Evolutionary conservation across 2,888 invertebrate genomes (phyloP), one percentile per base, ranked within the genome.

Genomic region (Graphium colonna): DNA sequence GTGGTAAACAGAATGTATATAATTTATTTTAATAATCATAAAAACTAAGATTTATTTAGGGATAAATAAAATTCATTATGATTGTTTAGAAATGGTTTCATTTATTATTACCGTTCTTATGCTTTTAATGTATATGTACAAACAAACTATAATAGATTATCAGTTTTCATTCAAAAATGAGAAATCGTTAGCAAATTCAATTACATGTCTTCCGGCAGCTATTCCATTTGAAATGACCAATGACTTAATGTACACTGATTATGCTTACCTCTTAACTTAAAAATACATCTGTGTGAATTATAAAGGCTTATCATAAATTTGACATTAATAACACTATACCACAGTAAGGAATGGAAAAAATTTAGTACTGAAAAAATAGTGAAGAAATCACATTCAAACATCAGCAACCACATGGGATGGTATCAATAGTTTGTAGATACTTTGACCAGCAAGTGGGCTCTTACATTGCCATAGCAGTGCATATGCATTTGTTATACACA

Each of bases 51-150:
- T n/a, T n/a, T n/a, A 21, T 5, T 21, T 21, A 2, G 21, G 5
- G 5, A 21, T 21, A 63, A 67, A 68, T 66, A 72, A 75, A 77
- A 70, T 59, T 44, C 51, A 44, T 45, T 28, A 49, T 49, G 63
- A 79, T 81, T 79, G 86, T 88, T 85, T 85, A 83, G 87, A 90
- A 89, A 84, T 79, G 77, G 83, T 88, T 87, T 73, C 76, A 79
- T 82, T 85, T 36, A 82, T 86, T 87, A 82, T 86, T 88, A 84
- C 82, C 76, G 79, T 86, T 76, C 87, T 89, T 89, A 87, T 79
- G 84, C 69, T 78, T 85, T 87, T 83, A 83, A 79, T 82, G 83
- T 84, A 84, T 90, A 89, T 90, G 89, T 90, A 90, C 89, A 90
- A 87, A 84, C 84, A 88, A 89, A 87, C 82, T 86, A 83, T 82